phyloP scores from a whole-genome alignment of 2,888 invertebrate genomes.

The Papilio demoleus region DNA sequence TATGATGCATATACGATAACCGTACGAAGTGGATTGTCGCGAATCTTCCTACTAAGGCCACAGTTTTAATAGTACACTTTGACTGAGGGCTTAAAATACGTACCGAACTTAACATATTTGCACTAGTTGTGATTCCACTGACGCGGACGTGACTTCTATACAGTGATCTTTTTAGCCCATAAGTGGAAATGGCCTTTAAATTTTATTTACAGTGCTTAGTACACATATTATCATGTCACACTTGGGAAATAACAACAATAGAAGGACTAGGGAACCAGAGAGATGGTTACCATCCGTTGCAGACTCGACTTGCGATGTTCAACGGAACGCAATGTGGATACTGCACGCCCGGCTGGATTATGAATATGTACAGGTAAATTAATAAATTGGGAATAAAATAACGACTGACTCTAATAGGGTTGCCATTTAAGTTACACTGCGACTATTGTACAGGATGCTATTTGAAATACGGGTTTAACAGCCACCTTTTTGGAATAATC shows the following conservation, averaged over 20 bases:
- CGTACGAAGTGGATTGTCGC: too few relatives aligned
- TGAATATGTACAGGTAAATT: constrained; percentile 88
- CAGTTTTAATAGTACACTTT: too few relatives aligned
- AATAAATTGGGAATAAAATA: background rate
- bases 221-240: constrained; percentile 84
- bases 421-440: background rate
- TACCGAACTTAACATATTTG: too few relatives aligned
- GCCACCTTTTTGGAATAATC: too few relatives aligned
- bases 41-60: too few relatives aligned
- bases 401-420: background rate
- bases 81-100: too few relatives aligned
- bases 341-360: constrained; percentile 90
- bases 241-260: constrained; percentile 88
- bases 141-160: background rate
- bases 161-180: background rate
- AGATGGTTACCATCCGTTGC: constrained; percentile 87
- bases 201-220: constrained; percentile 82
- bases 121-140: background rate
- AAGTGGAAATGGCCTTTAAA: background rate
- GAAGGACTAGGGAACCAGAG: constrained; percentile 88
- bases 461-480: too few relatives aligned
- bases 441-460: too few relatives aligned
- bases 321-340: constrained; percentile 90
- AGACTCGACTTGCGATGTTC: constrained; percentile 84
- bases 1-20: too few relatives aligned